Percentiles rank a stretch among this genome's conserved stretches.
These are phyloP conservation scores for Phenganax subtilis DNA, from an alignment of 92 coral and sea anemone genomes.

Conservation along the genomic window DNA sequence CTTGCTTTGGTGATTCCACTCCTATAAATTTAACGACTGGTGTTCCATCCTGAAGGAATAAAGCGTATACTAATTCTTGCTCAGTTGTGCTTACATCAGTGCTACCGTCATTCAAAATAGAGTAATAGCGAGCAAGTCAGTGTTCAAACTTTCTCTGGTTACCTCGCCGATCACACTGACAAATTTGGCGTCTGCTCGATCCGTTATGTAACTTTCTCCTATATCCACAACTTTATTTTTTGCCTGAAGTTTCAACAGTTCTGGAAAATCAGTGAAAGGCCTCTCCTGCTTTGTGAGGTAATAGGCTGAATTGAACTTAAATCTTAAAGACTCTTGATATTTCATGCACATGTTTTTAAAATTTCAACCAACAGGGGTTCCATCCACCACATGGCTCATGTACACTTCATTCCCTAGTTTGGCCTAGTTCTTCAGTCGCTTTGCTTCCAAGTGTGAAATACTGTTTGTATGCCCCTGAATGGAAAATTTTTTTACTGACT, in stretches of 20 bases:
- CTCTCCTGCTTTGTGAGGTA: conserved; percentile 4
- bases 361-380: conserved; percentile 1
- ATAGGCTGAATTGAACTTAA: conserved; percentile 12
- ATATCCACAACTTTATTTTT: too few species aligned
- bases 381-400: conserved; percentile 12
- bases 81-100: background rate
- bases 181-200: too few species aligned
- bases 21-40: conserved; percentile 10
- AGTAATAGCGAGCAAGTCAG: too few species aligned
- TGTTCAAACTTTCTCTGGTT: too few species aligned
- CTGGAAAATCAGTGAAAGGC: conserved; percentile 16
- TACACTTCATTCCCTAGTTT: background rate
- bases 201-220: too few species aligned
- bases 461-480: conserved; percentile 3
- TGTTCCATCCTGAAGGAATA: conserved; percentile 5
- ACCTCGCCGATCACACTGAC: too few species aligned
- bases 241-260: background rate
- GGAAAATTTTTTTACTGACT: background rate
- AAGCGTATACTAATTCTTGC: conserved; percentile 7
- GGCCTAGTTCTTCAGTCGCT: background rate
- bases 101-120: background rate
- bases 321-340: conserved; percentile 3
- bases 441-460: background rate
- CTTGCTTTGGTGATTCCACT: background rate
- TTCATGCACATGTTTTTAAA: conserved; percentile 19